phyloP scores from a whole-genome alignment of 2,797 vertebrate genomes.

The Emydoidea blandingii region DNA sequence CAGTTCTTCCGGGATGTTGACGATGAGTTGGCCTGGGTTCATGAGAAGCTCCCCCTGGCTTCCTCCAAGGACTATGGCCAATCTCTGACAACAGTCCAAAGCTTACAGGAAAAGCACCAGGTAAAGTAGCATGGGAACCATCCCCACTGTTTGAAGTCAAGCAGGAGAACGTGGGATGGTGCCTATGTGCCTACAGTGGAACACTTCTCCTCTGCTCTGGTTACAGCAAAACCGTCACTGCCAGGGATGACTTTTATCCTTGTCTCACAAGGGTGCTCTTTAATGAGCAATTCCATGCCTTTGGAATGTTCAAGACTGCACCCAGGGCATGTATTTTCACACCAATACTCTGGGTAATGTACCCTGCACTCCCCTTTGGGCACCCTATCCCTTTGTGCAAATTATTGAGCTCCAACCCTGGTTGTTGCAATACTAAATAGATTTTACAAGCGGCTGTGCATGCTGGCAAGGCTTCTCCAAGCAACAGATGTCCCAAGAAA shows the following conservation, averaged over 20 bases:
- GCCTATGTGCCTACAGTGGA: background rate
- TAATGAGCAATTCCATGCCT: background rate
- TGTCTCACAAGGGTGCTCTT: background rate
- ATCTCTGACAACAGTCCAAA: conserved; percentile 80
- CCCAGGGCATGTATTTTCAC: background rate
- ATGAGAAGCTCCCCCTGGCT: conserved; percentile 82
- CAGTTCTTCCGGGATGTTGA: conserved; percentile 89
- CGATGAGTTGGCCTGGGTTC: conserved; percentile 89
- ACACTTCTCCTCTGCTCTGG: background rate
- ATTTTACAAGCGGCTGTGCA: background rate
- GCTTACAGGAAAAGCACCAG: conserved; percentile 89
- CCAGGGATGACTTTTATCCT: background rate
- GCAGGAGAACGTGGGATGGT: background rate
- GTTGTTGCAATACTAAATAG: background rate
- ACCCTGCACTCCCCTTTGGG: background rate
- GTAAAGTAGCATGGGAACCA: conserved; percentile 63
- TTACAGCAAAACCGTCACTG: background rate
- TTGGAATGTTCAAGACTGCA: background rate
- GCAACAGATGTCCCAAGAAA: background rate
- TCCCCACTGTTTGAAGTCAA: background rate
- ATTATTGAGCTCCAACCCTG: background rate
- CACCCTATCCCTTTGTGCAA: background rate
- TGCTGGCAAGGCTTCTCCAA: background rate
- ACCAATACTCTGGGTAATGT: background rate
- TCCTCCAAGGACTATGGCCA: conserved; percentile 82